Base-by-base conservation (phyloP, 2,888 invertebrate genomes). In the Sminthurides aquaticus region DNA sequence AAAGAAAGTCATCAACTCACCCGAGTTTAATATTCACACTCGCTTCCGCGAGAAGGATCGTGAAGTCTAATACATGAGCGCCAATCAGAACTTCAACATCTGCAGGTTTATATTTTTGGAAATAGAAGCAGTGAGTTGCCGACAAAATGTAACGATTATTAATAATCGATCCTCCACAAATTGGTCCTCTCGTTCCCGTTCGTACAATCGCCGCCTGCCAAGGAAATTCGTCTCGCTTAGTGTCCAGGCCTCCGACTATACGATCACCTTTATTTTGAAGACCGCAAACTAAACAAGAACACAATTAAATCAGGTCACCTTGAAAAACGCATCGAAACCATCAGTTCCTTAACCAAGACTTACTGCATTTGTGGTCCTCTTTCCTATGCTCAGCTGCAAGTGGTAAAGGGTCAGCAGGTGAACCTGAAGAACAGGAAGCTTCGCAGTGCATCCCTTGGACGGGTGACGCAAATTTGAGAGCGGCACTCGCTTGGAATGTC, bases 71-170 rank as follows among this genome's bases (percentile, higher is more conserved):
- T 28, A 66, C 58, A 56, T 71, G 71, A 20, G 67, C 71, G 56
- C 67, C 67, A 15, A 69, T n/a, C n/a, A 71, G 27, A 49, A 71
- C 52, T 29, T 71, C 61, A 18, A 71, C 55, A 43, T 70, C 66
- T 11, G 65, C 48, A 22, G 60, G 60, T n/a, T 65, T 66, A 15
- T 60, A 64, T 49, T 67, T 67, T 0, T 66, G 64, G 20, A 68
- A 66, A 22, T 48, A 66, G 56, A 67, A 69, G 29, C 68, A 68
- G 66, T 69, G 71, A 25, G 71, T 69, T 28, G 69, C 69, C 61
- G 59, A 54, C 26, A 61, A 28, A 25, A 61, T 61, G 54, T 55
- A 61, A 20, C 29, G 54, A 54, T 61, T 61, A 26, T 61, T 61
- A 29, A 61, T 61, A 18, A 61, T 29, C 18, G 22, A 22, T 18